Percentiles rank a stretch among this genome's conserved stretches.
phyloP scores from a whole-genome alignment of 2,113 vertebrate genomes.

The Mustelus asterias region DNA sequence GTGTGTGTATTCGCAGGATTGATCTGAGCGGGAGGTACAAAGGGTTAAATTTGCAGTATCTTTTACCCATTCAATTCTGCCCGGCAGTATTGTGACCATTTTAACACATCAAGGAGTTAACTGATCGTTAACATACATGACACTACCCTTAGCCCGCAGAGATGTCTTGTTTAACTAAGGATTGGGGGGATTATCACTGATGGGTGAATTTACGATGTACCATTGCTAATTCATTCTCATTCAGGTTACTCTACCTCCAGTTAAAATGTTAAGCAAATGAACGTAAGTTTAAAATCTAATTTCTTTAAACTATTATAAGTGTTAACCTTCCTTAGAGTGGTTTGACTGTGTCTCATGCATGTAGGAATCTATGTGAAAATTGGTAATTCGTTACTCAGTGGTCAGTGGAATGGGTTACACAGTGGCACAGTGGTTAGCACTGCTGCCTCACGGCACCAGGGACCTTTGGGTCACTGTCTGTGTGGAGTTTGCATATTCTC shows the following conservation, averaged over 20 bases:
- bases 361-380: neutral
- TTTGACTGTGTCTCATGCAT: neutral
- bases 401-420: neutral
- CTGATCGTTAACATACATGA: neutral
- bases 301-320: neutral
- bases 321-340: neutral
- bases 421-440: neutral
- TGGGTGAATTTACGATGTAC: no score
- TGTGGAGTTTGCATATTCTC: no score
- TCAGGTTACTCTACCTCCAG: neutral
- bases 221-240: neutral
- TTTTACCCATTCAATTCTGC: neutral
- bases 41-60: constrained; percentile 18
- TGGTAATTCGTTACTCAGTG: neutral
- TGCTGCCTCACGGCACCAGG: no score
- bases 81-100: neutral
- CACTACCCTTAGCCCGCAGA: neutral
- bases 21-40: neutral
- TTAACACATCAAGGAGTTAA: neutral
- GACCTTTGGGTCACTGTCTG: no score
- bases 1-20: neutral
- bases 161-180: neutral
- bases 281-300: neutral
- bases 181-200: neutral
- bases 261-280: neutral